Base-by-base conservation (phyloP, 2,888 invertebrate genomes). In the Camponotus fellah region DNA sequence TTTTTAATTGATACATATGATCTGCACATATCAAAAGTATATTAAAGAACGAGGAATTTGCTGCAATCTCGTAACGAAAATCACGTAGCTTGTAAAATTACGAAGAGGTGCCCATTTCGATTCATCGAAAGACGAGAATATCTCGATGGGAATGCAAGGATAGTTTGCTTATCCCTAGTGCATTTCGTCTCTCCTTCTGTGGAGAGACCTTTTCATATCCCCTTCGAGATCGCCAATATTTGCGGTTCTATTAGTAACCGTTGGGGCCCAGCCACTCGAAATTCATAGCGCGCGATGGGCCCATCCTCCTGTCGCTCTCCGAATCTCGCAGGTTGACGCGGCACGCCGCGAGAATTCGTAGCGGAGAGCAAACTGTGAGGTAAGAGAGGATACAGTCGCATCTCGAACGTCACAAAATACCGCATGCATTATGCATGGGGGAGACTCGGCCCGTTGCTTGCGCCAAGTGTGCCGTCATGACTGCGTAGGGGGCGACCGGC, bases 401-500 rank as follows among this genome's bases (percentile, higher is more conserved):
- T 90, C 89, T n/a, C 89, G 26, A 88, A 89, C 89, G 90, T 92
- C 91, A 91, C 92, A 93, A 93, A 93, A 93, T 93, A 93, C 91
- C 93, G 91, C 90, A 93, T 94, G 93, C 93, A 93, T 94, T 91
- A 93, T 94, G 93, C 93, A 94, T 94, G 88, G 91, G 26, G 46
- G 68, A 77, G 90, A 90, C 53, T 53, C 87, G 81, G 89, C 87
- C 87, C 88, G 88, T 88, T 86, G 90, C 92, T 92, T 91, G 92
- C 93, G 93, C 93, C 93, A 94, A 94, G 93, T 93, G 92, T 92
- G 92, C 90, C 93, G 90, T 91, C 91, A 92, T 92, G 92, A 93
- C 93, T 93, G 92, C 88, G 86, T 92, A 92, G 92, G 53, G 53
- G 89, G 93, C 92, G 92, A 93, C 93, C 49, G 37, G 72, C 91